Conservation (phyloP, 2,888 invertebrate genomes). For the Cerceris rybyensis region DNA sequence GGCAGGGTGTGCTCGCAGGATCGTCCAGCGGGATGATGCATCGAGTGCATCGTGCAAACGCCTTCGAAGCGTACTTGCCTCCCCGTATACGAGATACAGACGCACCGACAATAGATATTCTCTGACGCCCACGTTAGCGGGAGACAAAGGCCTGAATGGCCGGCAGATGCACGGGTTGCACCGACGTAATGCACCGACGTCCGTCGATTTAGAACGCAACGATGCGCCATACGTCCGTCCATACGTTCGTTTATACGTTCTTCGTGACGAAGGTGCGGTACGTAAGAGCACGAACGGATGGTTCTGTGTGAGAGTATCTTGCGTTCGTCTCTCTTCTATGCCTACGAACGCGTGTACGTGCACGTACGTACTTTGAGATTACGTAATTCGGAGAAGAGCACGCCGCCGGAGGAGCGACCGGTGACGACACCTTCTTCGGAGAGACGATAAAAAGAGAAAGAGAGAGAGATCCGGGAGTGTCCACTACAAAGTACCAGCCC, state of each 20-base stretch:
- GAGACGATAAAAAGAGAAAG: slow-evolving; percentile 20
- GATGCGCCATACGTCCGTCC: slow-evolving; percentile 52
- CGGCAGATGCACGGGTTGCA: slow-evolving; percentile 65
- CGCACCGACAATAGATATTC: slow-evolving; percentile 71
- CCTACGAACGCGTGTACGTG: slow-evolving; percentile 11
- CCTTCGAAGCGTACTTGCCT: slow-evolving; percentile 30
- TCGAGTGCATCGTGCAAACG: slow-evolving; percentile 51
- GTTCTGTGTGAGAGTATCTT: slow-evolving; percentile 14
- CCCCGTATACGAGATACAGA: slow-evolving; percentile 11
- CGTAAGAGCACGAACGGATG: slow-evolving; percentile 37
- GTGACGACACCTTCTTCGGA: slow-evolving; percentile 68
- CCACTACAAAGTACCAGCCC: slow-evolving; percentile 60
- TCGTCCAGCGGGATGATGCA: slow-evolving; percentile 54
- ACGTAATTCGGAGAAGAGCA: slow-evolving; percentile 74
- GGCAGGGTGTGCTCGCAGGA: slow-evolving; percentile 24
- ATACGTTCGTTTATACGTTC: slow-evolving; percentile 64
- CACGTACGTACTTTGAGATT: slow-evolving; percentile 49
- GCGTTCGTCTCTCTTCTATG: slow-evolving; percentile 23
- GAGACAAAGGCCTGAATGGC: slow-evolving; percentile 73
- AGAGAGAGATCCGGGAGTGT: slow-evolving; percentile 71
- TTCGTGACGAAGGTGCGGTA: slow-evolving; percentile 74
- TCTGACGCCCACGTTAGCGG: slow-evolving; percentile 72
- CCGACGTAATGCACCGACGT: slow-evolving; percentile 63
- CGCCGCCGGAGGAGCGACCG: slow-evolving; percentile 62
- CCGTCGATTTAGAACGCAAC: slow-evolving; percentile 72